Percentiles rank a stretch among this genome's conserved stretches.
phyloP scores from a whole-genome alignment of 2,113 vertebrate genomes.

The Spea bombifrons region DNA sequence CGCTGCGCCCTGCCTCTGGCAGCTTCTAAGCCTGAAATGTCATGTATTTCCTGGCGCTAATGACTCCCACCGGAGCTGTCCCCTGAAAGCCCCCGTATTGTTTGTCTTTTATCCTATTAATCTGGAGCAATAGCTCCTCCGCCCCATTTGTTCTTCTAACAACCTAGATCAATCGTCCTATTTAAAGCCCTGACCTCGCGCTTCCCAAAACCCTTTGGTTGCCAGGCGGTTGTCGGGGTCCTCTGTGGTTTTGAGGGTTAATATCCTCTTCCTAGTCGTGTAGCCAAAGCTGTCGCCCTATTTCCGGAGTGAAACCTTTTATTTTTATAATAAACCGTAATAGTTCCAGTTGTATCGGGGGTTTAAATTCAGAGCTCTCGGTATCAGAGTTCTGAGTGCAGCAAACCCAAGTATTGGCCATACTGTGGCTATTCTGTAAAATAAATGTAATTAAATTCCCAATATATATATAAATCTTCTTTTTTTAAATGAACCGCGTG shows the following conservation, averaged over 20 bases:
- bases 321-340: no score
- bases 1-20: not conserved
- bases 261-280: not conserved
- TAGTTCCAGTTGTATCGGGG: no score
- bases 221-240: not conserved
- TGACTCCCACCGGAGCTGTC: conserved; percentile 13
- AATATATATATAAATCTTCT: no score
- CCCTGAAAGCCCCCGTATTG: conserved; percentile 15
- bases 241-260: not conserved
- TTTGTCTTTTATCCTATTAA: conserved; percentile 42
- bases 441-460: no score
- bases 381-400: no score
- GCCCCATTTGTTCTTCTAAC: not conserved
- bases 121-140: conserved; percentile 21
- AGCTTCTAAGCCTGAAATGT: conserved; percentile 17
- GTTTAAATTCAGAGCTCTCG: no score
- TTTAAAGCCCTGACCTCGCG: conserved; percentile 3
- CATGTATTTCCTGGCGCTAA: conserved; percentile 22
- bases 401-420: no score
- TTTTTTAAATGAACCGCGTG: no score
- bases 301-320: no score
- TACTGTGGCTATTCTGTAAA: no score
- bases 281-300: no score
- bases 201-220: not conserved
- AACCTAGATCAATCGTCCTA: conserved; percentile 15